Base-by-base conservation (phyloP, 2,113 vertebrate species). In the Hydrolagus affinis region DNA sequence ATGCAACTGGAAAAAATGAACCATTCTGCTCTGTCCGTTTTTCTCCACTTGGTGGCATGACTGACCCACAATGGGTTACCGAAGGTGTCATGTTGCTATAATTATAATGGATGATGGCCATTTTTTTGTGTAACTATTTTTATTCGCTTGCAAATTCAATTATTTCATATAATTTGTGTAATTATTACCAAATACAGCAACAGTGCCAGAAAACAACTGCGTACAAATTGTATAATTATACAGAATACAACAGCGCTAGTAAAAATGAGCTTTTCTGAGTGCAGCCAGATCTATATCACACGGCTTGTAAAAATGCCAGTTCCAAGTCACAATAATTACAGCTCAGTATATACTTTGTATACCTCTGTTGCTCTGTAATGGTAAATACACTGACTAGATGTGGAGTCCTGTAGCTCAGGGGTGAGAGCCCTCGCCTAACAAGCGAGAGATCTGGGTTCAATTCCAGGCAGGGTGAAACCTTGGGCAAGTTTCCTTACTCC, bases 21-120 rank as follows among this genome's bases (percentile, higher is more conserved):
- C 62, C 62, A 25, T 44, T 59, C 11, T 19, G 23, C 1, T 64
- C n/a, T 17, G n/a, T 1, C 17, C 23, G 62, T 8, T 60, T 62
- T 80, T 64, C 56, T 23, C 76, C 76, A 80, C 76, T 60, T 15
- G 76, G 76, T 62, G 76, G 76, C 76, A 80, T 15, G 62, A 25
- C 14, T 64, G 76, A 28, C 62, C 76, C 25, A 17, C 11, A 23
- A 57, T 78, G 0, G 2, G 12, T 9, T 12, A 56, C 11, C 23
- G n/a, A 78, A 12, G 6, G 0, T 6, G 44, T n/a, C 44, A 64
- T 28, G 12, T 8, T 23, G 15, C 56, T 7, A 14, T 62, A 60
- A 44, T 76, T 60, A 62, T 25, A 78, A 19, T 28, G 6, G 15
- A 6, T 62, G 23, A 64, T 56, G 73, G 73, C 19, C 17, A 17